A percentile compares a stretch with the other conserved stretches of the same genome.
phyloP scores from a whole-genome alignment of 2,113 vertebrate species.

The Acrocephalus kingi region DNA sequence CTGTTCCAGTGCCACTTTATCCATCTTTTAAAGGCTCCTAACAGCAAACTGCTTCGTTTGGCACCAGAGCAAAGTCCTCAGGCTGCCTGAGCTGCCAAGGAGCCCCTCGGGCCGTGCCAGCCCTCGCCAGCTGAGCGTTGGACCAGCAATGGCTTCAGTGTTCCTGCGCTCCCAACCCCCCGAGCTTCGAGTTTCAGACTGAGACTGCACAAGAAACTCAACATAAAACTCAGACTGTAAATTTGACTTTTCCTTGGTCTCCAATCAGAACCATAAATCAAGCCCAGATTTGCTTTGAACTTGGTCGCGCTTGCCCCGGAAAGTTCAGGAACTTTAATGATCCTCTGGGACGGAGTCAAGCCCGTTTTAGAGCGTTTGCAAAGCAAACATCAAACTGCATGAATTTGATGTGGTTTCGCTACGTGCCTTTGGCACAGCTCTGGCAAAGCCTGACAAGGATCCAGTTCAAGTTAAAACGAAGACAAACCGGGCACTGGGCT shows the following conservation, averaged over 20 bases:
- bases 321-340: conserved; percentile 66
- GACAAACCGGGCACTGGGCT: neutral
- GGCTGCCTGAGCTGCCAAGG: neutral
- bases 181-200: neutral
- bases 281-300: conserved; percentile 62
- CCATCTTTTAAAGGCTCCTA: neutral
- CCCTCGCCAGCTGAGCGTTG: conserved; percentile 7
- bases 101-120: neutral
- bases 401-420: conserved; percentile 41
- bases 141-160: conserved; percentile 31
- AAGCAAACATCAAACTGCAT: conserved; percentile 55
- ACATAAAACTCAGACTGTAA: conserved; percentile 49
- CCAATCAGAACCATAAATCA: conserved; percentile 62
- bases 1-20: neutral
- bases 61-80: neutral
- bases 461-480: neutral
- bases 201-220: neutral
- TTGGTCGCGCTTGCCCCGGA: conserved; percentile 54
- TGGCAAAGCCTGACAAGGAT: conserved; percentile 22
- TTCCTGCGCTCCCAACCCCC: neutral
- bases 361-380: conserved; percentile 44
- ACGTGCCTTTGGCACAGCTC: conserved; percentile 46
- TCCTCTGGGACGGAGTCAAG: conserved; percentile 61
- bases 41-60: conserved; percentile 26
- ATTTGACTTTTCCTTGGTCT: conserved; percentile 63